phyloP scores from a whole-genome alignment of 2,888 invertebrate species.

The Lumbricus terrestris region DNA sequence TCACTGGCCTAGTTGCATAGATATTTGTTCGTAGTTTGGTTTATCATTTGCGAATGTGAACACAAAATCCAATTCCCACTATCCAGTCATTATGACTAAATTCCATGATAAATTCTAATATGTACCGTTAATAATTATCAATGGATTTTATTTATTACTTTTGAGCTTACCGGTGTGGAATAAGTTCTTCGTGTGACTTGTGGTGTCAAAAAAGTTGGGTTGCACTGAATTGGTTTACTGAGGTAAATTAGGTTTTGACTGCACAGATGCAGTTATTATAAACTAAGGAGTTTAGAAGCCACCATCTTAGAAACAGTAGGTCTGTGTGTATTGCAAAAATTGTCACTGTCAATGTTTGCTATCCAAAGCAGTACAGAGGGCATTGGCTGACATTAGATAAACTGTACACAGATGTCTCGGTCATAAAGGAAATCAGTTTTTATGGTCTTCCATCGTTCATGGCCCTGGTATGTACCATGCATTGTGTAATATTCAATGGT shows the following conservation, averaged over 20 bases:
- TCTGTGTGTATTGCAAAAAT: background rate
- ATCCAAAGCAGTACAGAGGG: background rate
- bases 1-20: too few relatives aligned
- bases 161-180: too few relatives aligned
- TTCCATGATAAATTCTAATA: too few relatives aligned
- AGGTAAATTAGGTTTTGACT: background rate
- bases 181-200: too few relatives aligned
- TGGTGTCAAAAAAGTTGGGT: too few relatives aligned
- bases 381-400: background rate
- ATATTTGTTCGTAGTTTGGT: too few relatives aligned
- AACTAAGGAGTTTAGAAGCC: background rate
- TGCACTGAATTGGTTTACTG: too few relatives aligned
- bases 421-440: background rate
- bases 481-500: background rate
- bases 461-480: background rate
- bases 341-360: background rate
- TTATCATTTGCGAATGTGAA: too few relatives aligned
- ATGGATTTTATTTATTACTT: too few relatives aligned
- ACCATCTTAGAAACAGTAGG: background rate
- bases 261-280: background rate
- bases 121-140: too few relatives aligned
- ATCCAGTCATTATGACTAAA: too few relatives aligned
- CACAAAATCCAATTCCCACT: too few relatives aligned
- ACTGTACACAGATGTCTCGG: background rate
- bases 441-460: background rate